These are phyloP conservation scores for Clepsis dumicolana DNA, from an alignment of 2,888 invertebrate species.

Conservation along the genomic window DNA sequence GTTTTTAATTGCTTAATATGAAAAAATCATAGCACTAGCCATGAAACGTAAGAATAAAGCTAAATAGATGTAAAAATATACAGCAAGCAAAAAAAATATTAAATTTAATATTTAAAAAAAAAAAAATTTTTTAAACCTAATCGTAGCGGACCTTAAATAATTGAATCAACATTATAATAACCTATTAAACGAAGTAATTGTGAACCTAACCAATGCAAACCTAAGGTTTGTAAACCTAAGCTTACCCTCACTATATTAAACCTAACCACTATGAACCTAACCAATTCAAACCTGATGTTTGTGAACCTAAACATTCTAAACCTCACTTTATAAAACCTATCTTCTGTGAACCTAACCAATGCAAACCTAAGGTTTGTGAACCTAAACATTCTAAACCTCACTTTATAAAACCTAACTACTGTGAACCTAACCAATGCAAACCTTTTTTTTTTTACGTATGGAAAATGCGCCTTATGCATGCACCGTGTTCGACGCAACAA, in stretches of 20 bases:
- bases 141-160: too few species aligned
- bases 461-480: too few species aligned
- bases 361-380: neutral
- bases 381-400: neutral
- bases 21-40: too few species aligned
- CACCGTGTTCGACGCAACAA: too few species aligned
- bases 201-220: neutral
- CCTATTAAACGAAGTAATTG: neutral
- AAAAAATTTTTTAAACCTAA: neutral
- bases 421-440: neutral
- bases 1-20: too few species aligned
- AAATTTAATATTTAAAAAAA: neutral
- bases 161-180: neutral
- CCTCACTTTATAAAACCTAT: neutral
- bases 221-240: neutral
- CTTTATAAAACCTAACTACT: neutral
- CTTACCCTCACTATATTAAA: too few species aligned
- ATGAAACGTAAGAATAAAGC: too few species aligned
- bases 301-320: neutral
- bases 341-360: neutral
- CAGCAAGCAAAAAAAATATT: neutral
- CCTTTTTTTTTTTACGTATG: too few species aligned
- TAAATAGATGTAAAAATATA: too few species aligned
- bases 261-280: neutral
- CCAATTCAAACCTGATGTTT: neutral